Evolutionary conservation across 2,113 vertebrate species (phyloP).

Genomic region (rat (Rattus norvegicus)): GRCr8 NC_086021.1:39377001-39377500

Average conservation of each 20-base stretch:
- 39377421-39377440: background rate
- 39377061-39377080: too few species aligned
- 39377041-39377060: background rate
- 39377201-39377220: background rate
- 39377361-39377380: background rate
- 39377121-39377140: background rate
- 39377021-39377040: background rate
- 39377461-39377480: background rate
- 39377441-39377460: background rate
- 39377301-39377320: background rate
- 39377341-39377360: background rate
- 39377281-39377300: background rate
- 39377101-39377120: background rate
- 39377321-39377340: background rate
- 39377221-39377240: too few species aligned
- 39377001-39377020: background rate
- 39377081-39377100: background rate
- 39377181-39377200: background rate
- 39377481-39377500: background rate
- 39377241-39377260: background rate
- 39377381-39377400: background rate
- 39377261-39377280: background rate
- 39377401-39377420: background rate
- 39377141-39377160: background rate
- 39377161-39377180: background rate